These are phyloP conservation scores for Pempheris klunzingeri DNA, from an alignment of 2,797 vertebrate genomes.

Conservation along the genomic window DNA sequence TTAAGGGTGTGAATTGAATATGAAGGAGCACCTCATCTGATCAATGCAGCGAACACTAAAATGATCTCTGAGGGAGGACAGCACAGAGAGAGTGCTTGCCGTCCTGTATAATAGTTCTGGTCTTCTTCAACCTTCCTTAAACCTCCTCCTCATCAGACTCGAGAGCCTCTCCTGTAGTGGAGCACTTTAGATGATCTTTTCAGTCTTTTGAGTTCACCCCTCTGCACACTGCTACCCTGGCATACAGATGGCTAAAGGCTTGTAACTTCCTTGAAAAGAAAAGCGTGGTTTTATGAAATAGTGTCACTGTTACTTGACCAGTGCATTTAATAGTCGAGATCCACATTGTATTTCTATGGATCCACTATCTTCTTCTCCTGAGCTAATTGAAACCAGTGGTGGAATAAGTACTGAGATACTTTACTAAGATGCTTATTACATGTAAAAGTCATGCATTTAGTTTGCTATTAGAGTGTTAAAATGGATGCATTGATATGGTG, in stretches of 20 bases:
- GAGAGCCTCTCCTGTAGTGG: constrained; percentile 42
- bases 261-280: neutral
- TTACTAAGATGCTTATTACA: neutral
- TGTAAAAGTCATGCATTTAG: no score
- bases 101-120: constrained; percentile 29
- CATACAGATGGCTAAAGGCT: constrained; percentile 15
- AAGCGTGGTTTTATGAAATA: neutral
- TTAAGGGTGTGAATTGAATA: constrained; percentile 40
- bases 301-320: neutral
- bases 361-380: no score
- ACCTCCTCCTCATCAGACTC: constrained; percentile 47
- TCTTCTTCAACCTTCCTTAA: constrained; percentile 46
- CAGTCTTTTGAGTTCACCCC: constrained; percentile 28
- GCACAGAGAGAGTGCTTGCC: constrained; percentile 29
- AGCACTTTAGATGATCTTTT: constrained; percentile 36
- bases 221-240: neutral
- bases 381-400: neutral
- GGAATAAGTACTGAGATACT: neutral
- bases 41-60: constrained; percentile 33
- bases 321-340: neutral
- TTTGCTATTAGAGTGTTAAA: no score
- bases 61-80: constrained; percentile 40
- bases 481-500: no score
- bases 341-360: neutral
- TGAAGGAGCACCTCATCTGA: constrained; percentile 48